Evolutionary conservation across 2,888 invertebrate species (phyloP).

Genomic region (Cabera pusaria): DNA sequence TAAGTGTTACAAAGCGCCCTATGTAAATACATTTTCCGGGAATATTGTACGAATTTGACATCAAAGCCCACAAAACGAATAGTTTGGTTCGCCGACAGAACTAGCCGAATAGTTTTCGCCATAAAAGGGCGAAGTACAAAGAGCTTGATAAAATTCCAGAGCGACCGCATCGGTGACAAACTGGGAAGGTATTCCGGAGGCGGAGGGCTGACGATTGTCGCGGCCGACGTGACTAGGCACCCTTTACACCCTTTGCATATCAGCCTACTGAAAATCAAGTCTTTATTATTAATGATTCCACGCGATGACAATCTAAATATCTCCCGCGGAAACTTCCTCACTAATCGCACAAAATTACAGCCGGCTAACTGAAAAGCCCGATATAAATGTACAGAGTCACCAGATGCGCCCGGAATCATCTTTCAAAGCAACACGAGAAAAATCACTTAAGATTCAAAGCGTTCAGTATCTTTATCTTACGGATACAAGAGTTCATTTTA

Average conservation of each 20-base stretch:
- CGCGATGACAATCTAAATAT: constrained; percentile 81
- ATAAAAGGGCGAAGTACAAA: constrained; percentile 78
- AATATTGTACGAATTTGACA: constrained; percentile 37
- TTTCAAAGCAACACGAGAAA: constrained; percentile 74
- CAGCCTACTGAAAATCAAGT: constrained; percentile 80
- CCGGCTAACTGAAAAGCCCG: constrained; percentile 54
- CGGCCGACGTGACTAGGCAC: constrained; percentile 64
- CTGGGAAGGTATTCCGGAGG: constrained; percentile 74
- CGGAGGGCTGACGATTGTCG: constrained; percentile 63
- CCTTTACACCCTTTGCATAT: constrained; percentile 77
- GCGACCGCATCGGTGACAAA: constrained; percentile 77
- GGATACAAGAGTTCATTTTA: constrained; percentile 83
- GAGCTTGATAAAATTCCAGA: constrained; percentile 79
- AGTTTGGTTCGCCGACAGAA: constrained; percentile 66
- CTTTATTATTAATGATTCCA: constrained; percentile 79
- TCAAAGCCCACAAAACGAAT: constrained; percentile 69
- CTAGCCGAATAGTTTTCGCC: constrained; percentile 72
- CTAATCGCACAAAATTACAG: constrained; percentile 66
- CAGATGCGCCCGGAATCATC: constrained; percentile 76
- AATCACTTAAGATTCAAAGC: constrained; percentile 79
- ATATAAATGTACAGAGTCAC: constrained; percentile 72
- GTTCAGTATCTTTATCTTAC: constrained; percentile 81
- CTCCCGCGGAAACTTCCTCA: constrained; percentile 55
- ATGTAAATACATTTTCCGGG: constrained; percentile 22
- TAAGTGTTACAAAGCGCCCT: constrained; percentile 21